Evolutionary conservation across 2,888 invertebrate species (phyloP).

Genomic region (Drosophila borborema): DNA sequence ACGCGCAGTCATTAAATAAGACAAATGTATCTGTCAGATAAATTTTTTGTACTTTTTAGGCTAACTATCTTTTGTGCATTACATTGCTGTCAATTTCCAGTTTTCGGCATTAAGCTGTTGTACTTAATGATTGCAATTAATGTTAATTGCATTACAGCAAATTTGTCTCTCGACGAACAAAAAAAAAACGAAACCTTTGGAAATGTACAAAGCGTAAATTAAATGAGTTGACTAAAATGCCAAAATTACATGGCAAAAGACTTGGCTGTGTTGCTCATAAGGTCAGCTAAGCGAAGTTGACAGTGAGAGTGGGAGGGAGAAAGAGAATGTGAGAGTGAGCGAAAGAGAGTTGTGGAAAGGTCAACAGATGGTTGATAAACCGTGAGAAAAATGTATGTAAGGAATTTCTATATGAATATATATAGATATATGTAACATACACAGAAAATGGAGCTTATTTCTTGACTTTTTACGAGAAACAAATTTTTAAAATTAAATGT

Average conservation of each 20-base stretch:
- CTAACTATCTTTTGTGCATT: conserved; percentile 6
- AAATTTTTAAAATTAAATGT: too few species aligned
- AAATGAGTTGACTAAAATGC: conserved; percentile 30
- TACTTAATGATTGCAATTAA: conserved; percentile 76
- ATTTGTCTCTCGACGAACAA: conserved; percentile 27
- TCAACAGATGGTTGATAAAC: neutral
- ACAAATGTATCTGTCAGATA: conserved; percentile 67
- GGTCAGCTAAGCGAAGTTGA: neutral
- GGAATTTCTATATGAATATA: neutral
- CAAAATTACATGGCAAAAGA: conserved; percentile 23
- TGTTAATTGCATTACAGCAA: conserved; percentile 67
- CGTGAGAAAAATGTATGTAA: neutral
- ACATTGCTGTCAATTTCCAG: conserved; percentile 46
- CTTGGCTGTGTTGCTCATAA: neutral
- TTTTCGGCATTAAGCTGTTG: conserved; percentile 69
- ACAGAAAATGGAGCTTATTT: too few species aligned
- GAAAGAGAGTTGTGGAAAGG: neutral
- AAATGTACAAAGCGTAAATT: conserved; percentile 1
- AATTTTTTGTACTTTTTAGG: conserved; percentile 2
- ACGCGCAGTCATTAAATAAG: conserved; percentile 63
- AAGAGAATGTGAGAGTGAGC: neutral
- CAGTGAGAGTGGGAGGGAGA: neutral
- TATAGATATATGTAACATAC: neutral
- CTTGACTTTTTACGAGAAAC: too few species aligned
- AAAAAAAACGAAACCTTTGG: conserved; percentile 28